phyloP scores from a whole-genome alignment of 2,113 vertebrate genomes.

The Turnix velox region DNA sequence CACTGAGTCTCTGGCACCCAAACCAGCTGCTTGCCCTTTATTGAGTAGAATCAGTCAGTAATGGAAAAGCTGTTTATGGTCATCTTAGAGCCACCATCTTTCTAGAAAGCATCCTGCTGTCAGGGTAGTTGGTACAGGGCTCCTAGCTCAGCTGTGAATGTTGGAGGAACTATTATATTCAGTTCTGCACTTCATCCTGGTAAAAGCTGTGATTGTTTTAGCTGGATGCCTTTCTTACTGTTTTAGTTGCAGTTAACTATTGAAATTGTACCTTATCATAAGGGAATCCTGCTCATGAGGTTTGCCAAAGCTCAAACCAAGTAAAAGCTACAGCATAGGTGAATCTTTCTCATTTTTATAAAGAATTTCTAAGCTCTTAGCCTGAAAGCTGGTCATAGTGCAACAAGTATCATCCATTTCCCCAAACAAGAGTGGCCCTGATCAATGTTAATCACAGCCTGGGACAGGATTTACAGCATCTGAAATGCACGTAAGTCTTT shows the following conservation, averaged over 20 bases:
- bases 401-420: neutral
- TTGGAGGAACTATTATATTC: neutral
- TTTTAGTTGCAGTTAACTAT: neutral
- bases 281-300: rapidly evolving
- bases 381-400: neutral
- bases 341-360: neutral
- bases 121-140: neutral
- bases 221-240: neutral
- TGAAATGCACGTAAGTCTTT: neutral
- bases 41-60: neutral
- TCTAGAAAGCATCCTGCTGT: neutral
- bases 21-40: neutral
- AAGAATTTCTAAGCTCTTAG: neutral
- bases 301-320: neutral
- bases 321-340: neutral
- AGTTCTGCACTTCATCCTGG: neutral
- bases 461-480: neutral
- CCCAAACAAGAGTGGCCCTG: neutral
- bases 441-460: neutral
- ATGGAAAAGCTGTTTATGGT: neutral
- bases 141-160: neutral
- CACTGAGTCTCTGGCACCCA: neutral
- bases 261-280: neutral
- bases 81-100: neutral
- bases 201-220: neutral